Base-by-base conservation (phyloP, 2,888 invertebrate species). In the Bombyx huttoni region DNA sequence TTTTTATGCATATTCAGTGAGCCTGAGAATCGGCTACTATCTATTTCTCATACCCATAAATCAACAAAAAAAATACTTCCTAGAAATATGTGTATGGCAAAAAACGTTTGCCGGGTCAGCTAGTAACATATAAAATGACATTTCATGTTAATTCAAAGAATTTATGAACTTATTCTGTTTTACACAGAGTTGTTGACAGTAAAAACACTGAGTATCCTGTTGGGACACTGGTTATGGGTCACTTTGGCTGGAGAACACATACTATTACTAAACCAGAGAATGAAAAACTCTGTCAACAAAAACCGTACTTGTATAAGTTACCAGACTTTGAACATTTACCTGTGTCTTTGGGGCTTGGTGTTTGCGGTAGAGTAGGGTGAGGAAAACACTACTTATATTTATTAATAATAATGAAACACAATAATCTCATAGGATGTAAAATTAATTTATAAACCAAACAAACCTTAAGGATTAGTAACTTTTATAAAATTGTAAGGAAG, bases 331-430 rank as follows among this genome's bases (percentile, higher is more conserved):
- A 88, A 52, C 74, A 86, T 52, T 67, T 92, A 8, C 89, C 92
- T 0, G 54, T 83, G 8, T 93, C 93, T 0, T 75, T 91, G 49
- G 89, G 81, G 5, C 68, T 93, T 3, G 93, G 93, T 47, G 78
- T 89, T 9, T 78, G 93, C 54, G 93, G 93, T 59, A 91, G 92
- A 90, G 91, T 92, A 33, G 93, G 93, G 92, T 93, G 83, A 73
- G 70, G 12, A 33, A 47, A 13, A 24, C 5, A 3, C 10, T 0
- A 34, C 24, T 13, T 47, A 47, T 47, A 3, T 24, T 24, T 5
- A 24, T 24, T 1, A 24, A 24, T 24, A 24, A 24, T 24, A 5
- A 24, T 24, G 24, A 24, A 24, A 24, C 5, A 24, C 24, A 24
- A 24, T 24, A 24, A 24, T 24, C 1, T 24, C 24, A 24, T 24